Evolutionary conservation across 1,140 invertebrate genomes (phyloP), one percentile per base, ranked within the genome.

Genomic region (Philotrypesis tridentata): DNA sequence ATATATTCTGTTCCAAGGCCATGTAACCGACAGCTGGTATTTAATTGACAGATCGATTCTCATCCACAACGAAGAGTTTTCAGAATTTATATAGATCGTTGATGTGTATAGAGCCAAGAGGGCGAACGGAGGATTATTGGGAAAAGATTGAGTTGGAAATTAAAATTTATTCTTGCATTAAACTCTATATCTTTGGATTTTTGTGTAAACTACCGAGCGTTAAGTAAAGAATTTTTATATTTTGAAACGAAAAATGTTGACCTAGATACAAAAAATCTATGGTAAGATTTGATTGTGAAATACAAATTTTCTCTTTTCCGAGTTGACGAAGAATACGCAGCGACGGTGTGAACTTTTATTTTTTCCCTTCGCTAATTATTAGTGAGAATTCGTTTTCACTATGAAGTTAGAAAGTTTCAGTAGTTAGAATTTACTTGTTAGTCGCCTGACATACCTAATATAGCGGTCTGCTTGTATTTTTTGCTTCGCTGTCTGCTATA

Each of bases 381-480:
- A 33, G 67, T 2, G 31, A 37, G n/a, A 43, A 43, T 25, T 5
- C 6, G 70, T 27, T 6, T 43, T 27, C 14, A 33, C 33, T 37
- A 3, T 72, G n/a, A 40, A 23, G 1, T 12, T 21, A 37, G 23
- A 23, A 29, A 25, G 43, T 43, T 14, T 17, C 7, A 43, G 33
- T 72, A 72, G n/a, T 72, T 72, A 72, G 37, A 72, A n/a, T 3
- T 2, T 3, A 43, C 37, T 43, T 72, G 70, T 72, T 72, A 72
- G 70, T 43, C 33, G 23, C 70, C 37, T 72, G 17, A 73, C 37
- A 73, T 40, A n/a, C n/a, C n/a, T n/a, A n/a, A 11, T 73, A 68
- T 27, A 68, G 5, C 9, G n/a, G 14, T 68, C 14, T 33, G 8
- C 11, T 3, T 29, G 11, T 33, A 31, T 68, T 31, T 27, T 65